Conservation (phyloP, 2,888 invertebrate species). For the Pycnomerus fuliginosus region DNA sequence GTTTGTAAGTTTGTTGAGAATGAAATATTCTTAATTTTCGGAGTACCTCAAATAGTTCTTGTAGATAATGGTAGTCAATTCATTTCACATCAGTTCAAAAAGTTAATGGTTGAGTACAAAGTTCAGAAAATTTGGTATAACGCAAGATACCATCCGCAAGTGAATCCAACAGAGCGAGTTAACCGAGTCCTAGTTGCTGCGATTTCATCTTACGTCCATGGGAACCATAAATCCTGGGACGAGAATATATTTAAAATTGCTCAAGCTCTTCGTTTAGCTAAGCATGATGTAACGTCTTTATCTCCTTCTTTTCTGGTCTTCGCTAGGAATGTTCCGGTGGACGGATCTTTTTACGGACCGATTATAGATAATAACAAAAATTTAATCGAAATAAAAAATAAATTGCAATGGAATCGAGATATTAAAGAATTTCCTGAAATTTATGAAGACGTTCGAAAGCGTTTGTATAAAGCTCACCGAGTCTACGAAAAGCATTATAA, state of each 20-base stretch:
- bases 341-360: neutral
- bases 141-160: slow-evolving; percentile 39
- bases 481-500: neutral
- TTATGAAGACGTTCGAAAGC: neutral
- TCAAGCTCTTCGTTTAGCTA: neutral
- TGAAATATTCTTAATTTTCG: slow-evolving; percentile 26
- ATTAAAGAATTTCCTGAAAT: too few species aligned
- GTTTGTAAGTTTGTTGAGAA: slow-evolving; percentile 16
- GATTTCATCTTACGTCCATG: neutral
- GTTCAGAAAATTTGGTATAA: slow-evolving; percentile 30
- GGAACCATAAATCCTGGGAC: neutral
- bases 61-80: slow-evolving; percentile 27
- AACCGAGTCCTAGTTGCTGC: neutral
- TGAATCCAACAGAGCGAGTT: slow-evolving; percentile 38
- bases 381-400: too few species aligned
- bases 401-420: too few species aligned
- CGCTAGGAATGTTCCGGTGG: neutral
- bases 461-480: neutral
- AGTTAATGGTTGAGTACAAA: slow-evolving; percentile 19
- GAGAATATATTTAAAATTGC: neutral
- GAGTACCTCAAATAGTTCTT: slow-evolving; percentile 18
- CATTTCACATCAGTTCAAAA: slow-evolving; percentile 14
- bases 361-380: neutral
- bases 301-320: neutral
- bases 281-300: neutral